phyloP scores from a whole-genome alignment of 2,113 vertebrate genomes.

The Scalopus aquaticus region DNA sequence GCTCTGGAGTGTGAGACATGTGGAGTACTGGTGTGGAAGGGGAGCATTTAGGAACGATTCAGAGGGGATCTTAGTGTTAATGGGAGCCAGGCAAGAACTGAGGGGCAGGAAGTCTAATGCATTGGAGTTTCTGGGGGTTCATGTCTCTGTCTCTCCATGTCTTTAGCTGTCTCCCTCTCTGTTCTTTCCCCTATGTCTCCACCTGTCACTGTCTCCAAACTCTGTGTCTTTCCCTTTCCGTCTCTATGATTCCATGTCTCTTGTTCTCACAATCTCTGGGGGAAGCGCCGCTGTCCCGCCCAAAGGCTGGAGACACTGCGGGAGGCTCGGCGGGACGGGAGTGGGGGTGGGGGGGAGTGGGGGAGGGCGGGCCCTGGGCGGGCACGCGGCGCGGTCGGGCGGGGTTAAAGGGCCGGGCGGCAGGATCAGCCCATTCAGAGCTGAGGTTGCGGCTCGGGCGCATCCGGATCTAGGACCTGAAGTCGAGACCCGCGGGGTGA shows the following conservation, averaged over 20 bases:
- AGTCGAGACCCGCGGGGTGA: conserved; percentile 12
- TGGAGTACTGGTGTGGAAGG: not conserved
- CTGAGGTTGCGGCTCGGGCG: not conserved
- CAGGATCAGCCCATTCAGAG: not conserved
- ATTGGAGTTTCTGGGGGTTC: not conserved
- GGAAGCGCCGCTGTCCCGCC: not conserved
- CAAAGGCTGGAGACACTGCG: not conserved
- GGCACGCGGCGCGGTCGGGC: not conserved
- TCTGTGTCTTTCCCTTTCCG: not conserved
- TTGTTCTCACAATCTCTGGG: not conserved
- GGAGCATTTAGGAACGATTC: not conserved
- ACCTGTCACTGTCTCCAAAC: not conserved
- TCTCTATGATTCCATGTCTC: not conserved
- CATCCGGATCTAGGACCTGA: not conserved
- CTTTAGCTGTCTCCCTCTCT: not conserved
- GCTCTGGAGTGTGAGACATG: not conserved
- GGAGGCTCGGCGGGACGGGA: too few species aligned
- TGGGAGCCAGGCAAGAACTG: too few species aligned
- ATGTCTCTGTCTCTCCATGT: not conserved
- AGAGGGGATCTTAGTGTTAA: not conserved
- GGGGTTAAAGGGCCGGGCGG: conserved; percentile 44
- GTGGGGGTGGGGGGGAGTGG: not conserved
- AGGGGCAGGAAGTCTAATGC: not conserved
- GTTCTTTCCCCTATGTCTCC: not conserved
- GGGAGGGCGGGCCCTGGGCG: not conserved